Conservation (phyloP, 2,888 invertebrate species). For the Liposcelis brunnea region DNA sequence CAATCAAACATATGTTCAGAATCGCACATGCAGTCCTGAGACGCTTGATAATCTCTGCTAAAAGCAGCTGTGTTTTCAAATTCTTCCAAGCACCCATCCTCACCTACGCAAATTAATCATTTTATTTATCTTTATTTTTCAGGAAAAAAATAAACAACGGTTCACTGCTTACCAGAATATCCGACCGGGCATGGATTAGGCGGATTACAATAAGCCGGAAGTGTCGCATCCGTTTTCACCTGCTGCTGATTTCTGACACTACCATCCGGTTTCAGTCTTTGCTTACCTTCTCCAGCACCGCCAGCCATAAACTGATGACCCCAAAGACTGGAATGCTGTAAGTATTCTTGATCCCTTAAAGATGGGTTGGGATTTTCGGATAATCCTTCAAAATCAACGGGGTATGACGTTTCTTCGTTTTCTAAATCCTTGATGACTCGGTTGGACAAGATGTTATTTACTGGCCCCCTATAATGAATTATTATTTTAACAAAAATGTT, state of each 20-base stretch:
- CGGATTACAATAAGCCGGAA: constrained; percentile 97
- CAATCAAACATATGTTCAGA: constrained; percentile 95
- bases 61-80: constrained; percentile 93
- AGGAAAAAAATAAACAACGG: not conserved
- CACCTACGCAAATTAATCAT: constrained; percentile 34
- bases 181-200: constrained; percentile 98
- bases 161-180: constrained; percentile 45
- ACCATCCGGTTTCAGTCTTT: constrained; percentile 40
- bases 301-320: constrained; percentile 45
- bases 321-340: constrained; percentile 59
- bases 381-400: constrained; percentile 37
- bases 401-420: constrained; percentile 1
- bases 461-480: not conserved
- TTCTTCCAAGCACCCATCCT: constrained; percentile 74
- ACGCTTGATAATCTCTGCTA: constrained; percentile 79
- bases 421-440: constrained; percentile 12
- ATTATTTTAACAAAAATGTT: too few species aligned
- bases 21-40: constrained; percentile 95
- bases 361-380: constrained; percentile 57
- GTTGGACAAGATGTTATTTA: constrained; percentile 1
- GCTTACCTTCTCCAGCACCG: constrained; percentile 62
- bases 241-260: constrained; percentile 43
- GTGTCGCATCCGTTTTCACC: constrained; percentile 75
- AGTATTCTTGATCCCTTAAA: constrained; percentile 70
- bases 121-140: not conserved